Evolutionary conservation across 2,888 invertebrate genomes (phyloP).

Genomic region (Drosophila limbata): DNA sequence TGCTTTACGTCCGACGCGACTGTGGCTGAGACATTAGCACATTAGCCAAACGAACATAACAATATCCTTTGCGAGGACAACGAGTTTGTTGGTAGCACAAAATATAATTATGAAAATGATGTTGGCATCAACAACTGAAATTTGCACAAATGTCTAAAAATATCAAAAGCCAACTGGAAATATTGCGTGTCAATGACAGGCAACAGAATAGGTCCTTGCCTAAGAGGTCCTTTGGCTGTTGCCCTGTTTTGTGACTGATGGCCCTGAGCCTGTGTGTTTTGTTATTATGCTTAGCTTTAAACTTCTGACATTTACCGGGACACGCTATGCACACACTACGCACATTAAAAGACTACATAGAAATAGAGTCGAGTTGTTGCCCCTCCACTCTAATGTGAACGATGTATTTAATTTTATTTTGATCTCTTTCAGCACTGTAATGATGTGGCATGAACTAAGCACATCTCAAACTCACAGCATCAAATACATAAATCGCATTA

Average conservation of each 20-base stretch:
- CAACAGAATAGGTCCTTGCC: constrained; percentile 21
- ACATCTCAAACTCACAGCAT: constrained; percentile 7
- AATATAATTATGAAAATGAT: constrained; percentile 42
- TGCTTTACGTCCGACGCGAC: constrained; percentile 46
- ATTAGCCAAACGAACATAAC: constrained; percentile 47
- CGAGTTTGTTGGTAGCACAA: constrained; percentile 8
- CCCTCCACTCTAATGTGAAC: neutral
- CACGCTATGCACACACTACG: constrained; percentile 41
- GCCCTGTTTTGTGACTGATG: constrained; percentile 28
- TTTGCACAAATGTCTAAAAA: constrained; percentile 59
- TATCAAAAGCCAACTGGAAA: constrained; percentile 38
- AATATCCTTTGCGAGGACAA: constrained; percentile 32
- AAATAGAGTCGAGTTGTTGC: constrained; percentile 4
- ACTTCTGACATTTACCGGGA: constrained; percentile 53
- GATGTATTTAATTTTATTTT: constrained; percentile 44
- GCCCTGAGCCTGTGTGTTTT: constrained; percentile 19
- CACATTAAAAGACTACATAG: constrained; percentile 6
- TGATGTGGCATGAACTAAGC: constrained; percentile 40
- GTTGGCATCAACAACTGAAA: constrained; percentile 30
- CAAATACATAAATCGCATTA: constrained; percentile 57
- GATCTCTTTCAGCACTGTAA: constrained; percentile 24
- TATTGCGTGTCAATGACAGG: constrained; percentile 54
- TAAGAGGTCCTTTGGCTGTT: constrained; percentile 32
- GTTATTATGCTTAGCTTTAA: constrained; percentile 29
- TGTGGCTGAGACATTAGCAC: constrained; percentile 17